Evolutionary conservation across 37 sponge, comb jelly and placozoan genomes (phyloP).

Genomic region (Haliclona indistincta): DNA sequence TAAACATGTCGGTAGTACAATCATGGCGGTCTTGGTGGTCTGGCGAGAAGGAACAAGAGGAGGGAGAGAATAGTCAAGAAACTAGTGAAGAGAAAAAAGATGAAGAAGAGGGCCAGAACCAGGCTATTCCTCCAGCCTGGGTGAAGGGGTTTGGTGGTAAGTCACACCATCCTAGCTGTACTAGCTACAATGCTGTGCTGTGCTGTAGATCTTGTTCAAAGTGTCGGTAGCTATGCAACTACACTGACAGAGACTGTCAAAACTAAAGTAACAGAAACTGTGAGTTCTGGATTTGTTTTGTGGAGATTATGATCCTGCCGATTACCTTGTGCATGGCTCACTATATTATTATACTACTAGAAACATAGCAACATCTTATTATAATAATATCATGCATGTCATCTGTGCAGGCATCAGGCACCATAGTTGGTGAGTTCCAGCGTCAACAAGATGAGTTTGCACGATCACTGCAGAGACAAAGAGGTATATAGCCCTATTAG

Average conservation of each 20-base stretch:
- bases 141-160: constrained; percentile 8
- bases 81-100: constrained; percentile 7
- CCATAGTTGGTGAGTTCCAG: constrained; percentile 75
- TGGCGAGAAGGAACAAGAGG: constrained; percentile 15
- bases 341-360: not conserved
- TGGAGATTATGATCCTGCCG: constrained; percentile 6
- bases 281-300: constrained; percentile 10
- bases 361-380: not conserved
- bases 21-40: constrained; percentile 19
- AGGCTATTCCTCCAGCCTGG: constrained; percentile 3
- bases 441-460: constrained; percentile 83
- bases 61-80: constrained; percentile 14
- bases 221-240: constrained; percentile 51
- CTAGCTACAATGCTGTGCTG: no score
- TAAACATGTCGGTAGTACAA: not conserved
- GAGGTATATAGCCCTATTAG: constrained; percentile 25
- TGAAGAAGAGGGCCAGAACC: not conserved
- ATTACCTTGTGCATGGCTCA: not conserved
- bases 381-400: not conserved
- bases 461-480: constrained; percentile 44
- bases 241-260: constrained; percentile 47
- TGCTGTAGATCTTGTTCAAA: constrained; percentile 23
- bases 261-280: constrained; percentile 24
- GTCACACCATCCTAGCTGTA: no score
- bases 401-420: constrained; percentile 14